Evolutionary conservation across 2,888 invertebrate genomes (phyloP).

Genomic region (Odontocerum albicorne): DNA sequence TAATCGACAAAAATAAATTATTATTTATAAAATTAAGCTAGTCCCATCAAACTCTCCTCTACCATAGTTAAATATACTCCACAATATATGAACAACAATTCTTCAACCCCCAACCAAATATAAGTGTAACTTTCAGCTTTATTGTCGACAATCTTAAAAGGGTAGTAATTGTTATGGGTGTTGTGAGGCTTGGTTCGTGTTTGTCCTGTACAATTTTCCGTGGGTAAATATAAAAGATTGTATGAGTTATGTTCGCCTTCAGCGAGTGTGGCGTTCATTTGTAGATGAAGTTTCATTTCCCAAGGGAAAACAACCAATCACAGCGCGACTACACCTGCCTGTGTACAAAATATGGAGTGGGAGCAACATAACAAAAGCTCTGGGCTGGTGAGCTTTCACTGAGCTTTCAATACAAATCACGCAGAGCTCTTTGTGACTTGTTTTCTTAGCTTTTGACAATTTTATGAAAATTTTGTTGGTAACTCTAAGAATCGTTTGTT

Average conservation of each 20-base stretch:
- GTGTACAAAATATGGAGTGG: no score
- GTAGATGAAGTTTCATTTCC: conserved; percentile 56
- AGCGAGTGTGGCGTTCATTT: conserved; percentile 54
- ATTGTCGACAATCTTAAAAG: no score
- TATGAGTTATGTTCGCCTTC: conserved; percentile 34
- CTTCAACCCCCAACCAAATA: background rate
- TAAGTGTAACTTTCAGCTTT: background rate
- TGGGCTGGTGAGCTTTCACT: no score
- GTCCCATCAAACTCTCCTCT: no score
- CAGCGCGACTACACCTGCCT: conserved; percentile 41
- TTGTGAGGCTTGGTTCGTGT: background rate
- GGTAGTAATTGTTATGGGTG: no score
- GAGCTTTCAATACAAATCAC: no score
- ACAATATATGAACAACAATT: background rate
- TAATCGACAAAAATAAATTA: no score
- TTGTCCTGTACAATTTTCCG: conserved; percentile 4
- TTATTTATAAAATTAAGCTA: no score
- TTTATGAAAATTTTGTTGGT: background rate
- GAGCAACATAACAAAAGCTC: no score
- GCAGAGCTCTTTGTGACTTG: background rate
- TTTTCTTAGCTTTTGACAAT: background rate
- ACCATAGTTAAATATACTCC: background rate
- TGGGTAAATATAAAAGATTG: conserved; percentile 14
- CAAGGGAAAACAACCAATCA: conserved; percentile 55
- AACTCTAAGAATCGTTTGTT: background rate